Conservation (phyloP, 1,140 invertebrate genomes). For the Caerostris darwini region DNA sequence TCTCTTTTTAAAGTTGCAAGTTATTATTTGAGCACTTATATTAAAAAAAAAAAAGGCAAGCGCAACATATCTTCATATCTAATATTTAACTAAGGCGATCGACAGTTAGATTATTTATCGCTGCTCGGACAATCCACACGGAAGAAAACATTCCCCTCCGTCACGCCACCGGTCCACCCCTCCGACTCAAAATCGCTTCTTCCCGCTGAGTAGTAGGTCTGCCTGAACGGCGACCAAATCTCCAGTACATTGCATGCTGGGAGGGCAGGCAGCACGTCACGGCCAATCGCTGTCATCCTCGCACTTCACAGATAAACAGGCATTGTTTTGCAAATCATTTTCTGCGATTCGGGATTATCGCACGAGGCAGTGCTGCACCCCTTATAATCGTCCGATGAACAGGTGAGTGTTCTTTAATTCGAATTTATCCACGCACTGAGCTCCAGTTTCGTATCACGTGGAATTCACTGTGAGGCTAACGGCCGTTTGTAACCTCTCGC, state of each 20-base stretch:
- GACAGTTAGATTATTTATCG: conserved; percentile 32
- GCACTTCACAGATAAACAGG: neutral
- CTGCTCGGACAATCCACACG: conserved; percentile 29
- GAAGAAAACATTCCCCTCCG: conserved; percentile 69
- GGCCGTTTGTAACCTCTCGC: conserved; percentile 56
- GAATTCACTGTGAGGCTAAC: conserved; percentile 38
- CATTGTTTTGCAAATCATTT: conserved; percentile 21
- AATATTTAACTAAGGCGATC: conserved; percentile 17
- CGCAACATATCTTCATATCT: neutral
- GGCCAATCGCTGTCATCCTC: conserved; percentile 14
- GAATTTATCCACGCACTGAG: neutral
- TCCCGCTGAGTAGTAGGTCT: conserved; percentile 61
- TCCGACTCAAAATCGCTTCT: conserved; percentile 55
- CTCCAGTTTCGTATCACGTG: conserved; percentile 51
- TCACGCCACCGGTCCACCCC: conserved; percentile 43
- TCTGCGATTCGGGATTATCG: conserved; percentile 15
- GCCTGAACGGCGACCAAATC: conserved; percentile 27
- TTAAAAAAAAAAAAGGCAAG: neutral
- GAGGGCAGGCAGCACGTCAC: neutral
- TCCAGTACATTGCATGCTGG: conserved; percentile 65
- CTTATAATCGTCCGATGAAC: neutral
- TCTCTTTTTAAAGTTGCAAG: no score
- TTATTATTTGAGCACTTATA: no score
- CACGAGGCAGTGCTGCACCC: neutral
- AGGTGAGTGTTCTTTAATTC: conserved; percentile 27